Evolutionary conservation across 2,797 vertebrate genomes (phyloP), one percentile per base, ranked within the genome.

Genomic region (Oryzias dopingdopingensis): DNA sequence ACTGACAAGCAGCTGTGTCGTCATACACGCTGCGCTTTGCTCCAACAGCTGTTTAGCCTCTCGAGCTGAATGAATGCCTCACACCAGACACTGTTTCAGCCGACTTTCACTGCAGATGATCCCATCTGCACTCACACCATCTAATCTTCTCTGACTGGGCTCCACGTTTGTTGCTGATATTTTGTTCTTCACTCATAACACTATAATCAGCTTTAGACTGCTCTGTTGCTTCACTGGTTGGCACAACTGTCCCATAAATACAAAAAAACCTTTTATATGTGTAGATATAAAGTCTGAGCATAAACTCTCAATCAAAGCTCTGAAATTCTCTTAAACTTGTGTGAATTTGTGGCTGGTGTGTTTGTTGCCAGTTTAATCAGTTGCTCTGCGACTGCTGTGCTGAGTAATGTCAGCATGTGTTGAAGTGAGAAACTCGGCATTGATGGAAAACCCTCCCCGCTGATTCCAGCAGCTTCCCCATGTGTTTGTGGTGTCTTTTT

Each of bases 321-420:
- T 16, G n/a, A 40, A 43, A 14, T 29, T n/a, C 24, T 18, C 22
- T 15, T n/a, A 8, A 42, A 29, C 17, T 29, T 0, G 37, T 43
- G 16, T 17, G 8, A 32, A 18, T 41, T 43, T 67, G 6, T 37
- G 59, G 15, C 44, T 47, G 51, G 42, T 65, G 37, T 48, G 60
- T 65, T 73, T 64, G 67, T 76, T 56, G 65, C 65, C 42, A 29
- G 51, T 52, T 59, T 43, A 49, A 66, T 60, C 86, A 81, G 80
- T 82, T 85, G 87, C 72, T 81, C 53, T 45, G 55, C 49, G 70
- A 47, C 73, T 52, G 72, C 57, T 65, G 53, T 68, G 72, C 76
- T 74, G 80, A 86, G 62, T 71, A 70, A 83, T 62, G 72, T 52
- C 70, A 78, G 70, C 82, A 83, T 85, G 81, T 89, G 85, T 59